Conservation (phyloP, 2,888 invertebrate species). For the Tetropium fuscum region DNA sequence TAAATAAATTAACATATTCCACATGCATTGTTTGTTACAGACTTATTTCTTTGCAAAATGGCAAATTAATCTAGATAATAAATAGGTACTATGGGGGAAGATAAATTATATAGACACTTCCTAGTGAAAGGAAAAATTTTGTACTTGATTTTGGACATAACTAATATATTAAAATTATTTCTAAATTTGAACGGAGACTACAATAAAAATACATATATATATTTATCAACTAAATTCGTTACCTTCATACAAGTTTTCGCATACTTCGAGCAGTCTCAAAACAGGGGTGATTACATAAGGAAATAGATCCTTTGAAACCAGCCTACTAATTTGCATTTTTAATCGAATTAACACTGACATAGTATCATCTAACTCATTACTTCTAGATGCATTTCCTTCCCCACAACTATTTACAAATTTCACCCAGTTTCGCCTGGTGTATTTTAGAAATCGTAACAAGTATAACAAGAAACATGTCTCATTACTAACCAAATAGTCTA, state of each 20-base stretch:
- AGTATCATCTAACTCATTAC: slow-evolving; percentile 78
- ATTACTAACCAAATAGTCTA: slow-evolving; percentile 89
- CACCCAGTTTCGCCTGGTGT: slow-evolving; percentile 85
- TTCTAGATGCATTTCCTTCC: slow-evolving; percentile 64
- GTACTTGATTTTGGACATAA: slow-evolving; percentile 21
- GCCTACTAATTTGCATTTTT: slow-evolving; percentile 82
- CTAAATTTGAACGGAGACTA: slow-evolving; percentile 6
- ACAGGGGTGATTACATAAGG: slow-evolving; percentile 93
- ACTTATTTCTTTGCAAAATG: slow-evolving; percentile 15
- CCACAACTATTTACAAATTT: slow-evolving; percentile 85
- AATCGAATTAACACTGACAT: slow-evolving; percentile 87
- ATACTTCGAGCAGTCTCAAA: slow-evolving; percentile 83
- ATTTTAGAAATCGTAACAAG: slow-evolving; percentile 85
- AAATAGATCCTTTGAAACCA: slow-evolving; percentile 86
- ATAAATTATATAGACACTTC: not conserved
- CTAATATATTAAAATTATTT: slow-evolving; percentile 7
- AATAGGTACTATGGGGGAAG: too few relatives aligned
- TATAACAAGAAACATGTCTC: slow-evolving; percentile 92
- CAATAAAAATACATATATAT: not conserved
- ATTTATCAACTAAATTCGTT: slow-evolving; percentile 79
- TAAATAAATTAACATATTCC: slow-evolving; percentile 10
- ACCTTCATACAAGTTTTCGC: slow-evolving; percentile 87
- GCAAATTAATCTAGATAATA: slow-evolving; percentile 10
- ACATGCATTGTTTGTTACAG: slow-evolving; percentile 4
- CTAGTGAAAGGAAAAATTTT: slow-evolving; percentile 5